Evolutionary conservation across 1,140 invertebrate species (phyloP).

Genomic region (Drosophila ercepeae): DNA sequence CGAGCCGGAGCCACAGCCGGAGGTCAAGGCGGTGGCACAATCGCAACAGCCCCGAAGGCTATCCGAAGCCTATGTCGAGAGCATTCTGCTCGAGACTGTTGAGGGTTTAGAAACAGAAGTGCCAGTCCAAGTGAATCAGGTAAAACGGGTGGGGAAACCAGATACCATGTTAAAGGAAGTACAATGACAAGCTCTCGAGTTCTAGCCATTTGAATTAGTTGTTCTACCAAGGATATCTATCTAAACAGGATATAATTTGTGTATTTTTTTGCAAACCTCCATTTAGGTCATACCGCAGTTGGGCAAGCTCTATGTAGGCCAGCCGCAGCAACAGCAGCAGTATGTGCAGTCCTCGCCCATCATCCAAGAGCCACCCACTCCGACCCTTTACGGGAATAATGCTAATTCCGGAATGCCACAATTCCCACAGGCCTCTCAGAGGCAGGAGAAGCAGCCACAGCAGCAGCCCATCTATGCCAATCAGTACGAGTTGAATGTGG

Average conservation of each 20-base stretch:
- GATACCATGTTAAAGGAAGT: not conserved
- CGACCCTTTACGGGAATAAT: constrained; percentile 67
- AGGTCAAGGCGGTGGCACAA: constrained; percentile 42
- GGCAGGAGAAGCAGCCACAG: constrained; percentile 58
- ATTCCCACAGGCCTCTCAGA: constrained; percentile 73
- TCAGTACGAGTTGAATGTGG: constrained; percentile 77
- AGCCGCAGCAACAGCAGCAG: constrained; percentile 52
- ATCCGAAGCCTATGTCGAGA: constrained; percentile 42
- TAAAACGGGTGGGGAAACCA: constrained; percentile 5
- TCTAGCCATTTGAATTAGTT: constrained; percentile 14
- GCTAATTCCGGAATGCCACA: constrained; percentile 47
- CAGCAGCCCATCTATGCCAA: constrained; percentile 82
- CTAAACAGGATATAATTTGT: not conserved
- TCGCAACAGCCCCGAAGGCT: not conserved
- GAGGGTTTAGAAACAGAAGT: constrained; percentile 43
- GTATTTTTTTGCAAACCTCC: not conserved
- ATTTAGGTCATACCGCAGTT: constrained; percentile 77
- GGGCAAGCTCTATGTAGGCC: constrained; percentile 71
- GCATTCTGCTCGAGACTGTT: constrained; percentile 58
- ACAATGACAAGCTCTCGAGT: constrained; percentile 54
- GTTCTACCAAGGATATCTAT: no score
- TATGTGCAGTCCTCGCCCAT: constrained; percentile 77
- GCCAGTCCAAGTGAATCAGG: constrained; percentile 17
- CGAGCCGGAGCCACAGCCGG: constrained; percentile 35
- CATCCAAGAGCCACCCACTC: constrained; percentile 80